Evolutionary conservation across 2,888 invertebrate genomes (phyloP), one percentile per base, ranked within the genome.

Genomic region (Limenitis camilla): DNA sequence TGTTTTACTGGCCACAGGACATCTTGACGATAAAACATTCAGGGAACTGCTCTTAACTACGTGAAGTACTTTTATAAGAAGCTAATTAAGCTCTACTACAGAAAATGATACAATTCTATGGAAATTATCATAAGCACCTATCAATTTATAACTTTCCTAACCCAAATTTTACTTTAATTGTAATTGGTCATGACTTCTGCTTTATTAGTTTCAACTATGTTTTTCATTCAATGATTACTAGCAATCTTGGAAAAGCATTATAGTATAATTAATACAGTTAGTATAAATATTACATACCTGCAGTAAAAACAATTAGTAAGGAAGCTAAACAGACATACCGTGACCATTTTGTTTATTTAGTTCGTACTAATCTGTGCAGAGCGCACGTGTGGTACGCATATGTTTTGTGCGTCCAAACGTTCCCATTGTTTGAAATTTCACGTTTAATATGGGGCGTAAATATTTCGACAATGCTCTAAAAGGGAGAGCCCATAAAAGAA

Each of bases 381-480:
- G 63, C 71, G 79, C 84, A 84, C 85, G 83, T 83, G 85, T 82
- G 78, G 74, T 66, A 64, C 65, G 63, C 65, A 68, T 62, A 71
- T 71, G 74, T 72, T 66, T 69, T 62, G 61, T 63, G 55, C 65
- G 66, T 62, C 65, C 66, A 62, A 59, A 63, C 69, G 75, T 71
- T 70, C 73, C 68, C 76, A 78, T 86, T 85, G 86, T 87, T 86
- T 75, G 76, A 72, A 76, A 84, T 82, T 83, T 83, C 78, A 80
- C 77, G 74, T 83, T 75, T 78, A 82, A 83, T 85, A 77, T 81
- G 73, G 78, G 74, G 76, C 80, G 78, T 86, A 82, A 85, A 87
- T 82, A 84, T 85, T 84, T 83, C 83, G 78, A 85, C 85, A 80
- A 82, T 74, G 74, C 76, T 74, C 71, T 74, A 78, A 78, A 80